A percentile compares a stretch with the other conserved stretches of the same genome.
phyloP scores from a whole-genome alignment of 2,113 vertebrate genomes.

The Kryptolebias marmoratus region DNA sequence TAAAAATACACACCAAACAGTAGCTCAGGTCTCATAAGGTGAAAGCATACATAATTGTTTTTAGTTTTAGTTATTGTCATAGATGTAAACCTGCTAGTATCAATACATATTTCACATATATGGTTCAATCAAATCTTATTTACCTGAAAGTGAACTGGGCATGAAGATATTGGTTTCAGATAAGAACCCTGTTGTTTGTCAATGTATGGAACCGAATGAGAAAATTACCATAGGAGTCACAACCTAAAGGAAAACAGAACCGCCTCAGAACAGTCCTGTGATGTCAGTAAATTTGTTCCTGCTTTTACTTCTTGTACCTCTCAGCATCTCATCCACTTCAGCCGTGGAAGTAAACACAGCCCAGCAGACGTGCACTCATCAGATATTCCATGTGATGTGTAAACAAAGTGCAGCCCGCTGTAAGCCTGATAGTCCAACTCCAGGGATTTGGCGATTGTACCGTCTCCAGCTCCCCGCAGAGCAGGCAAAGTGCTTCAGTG shows the following conservation, averaged over 20 bases:
- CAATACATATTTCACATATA: too few relatives aligned
- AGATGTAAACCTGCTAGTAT: too few relatives aligned
- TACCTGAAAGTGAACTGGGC: too few relatives aligned
- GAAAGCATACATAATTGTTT: too few relatives aligned
- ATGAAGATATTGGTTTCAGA: too few relatives aligned
- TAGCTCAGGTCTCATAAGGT: too few relatives aligned
- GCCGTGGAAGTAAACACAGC: slow-evolving; percentile 19
- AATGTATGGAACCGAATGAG: too few relatives aligned
- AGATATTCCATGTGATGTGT: slow-evolving; percentile 21
- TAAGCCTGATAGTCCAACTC: slow-evolving; percentile 26
- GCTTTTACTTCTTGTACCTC: neutral
- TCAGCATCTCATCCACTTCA: neutral
- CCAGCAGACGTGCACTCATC: slow-evolving; percentile 10
- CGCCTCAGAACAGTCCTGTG: neutral
- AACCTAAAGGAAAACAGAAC: neutral
- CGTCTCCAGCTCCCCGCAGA: slow-evolving; percentile 36
- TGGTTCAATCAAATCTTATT: too few relatives aligned
- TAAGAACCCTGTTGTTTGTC: too few relatives aligned
- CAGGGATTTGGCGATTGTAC: slow-evolving; percentile 40
- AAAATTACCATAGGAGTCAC: neutral
- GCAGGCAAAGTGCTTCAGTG: slow-evolving; percentile 34
- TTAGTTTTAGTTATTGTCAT: too few relatives aligned
- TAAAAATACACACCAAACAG: too few relatives aligned
- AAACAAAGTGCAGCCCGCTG: slow-evolving; percentile 38
- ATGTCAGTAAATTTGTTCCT: neutral